These are phyloP conservation scores for Rachycentron canadum DNA, from an alignment of 2,797 vertebrate species.

Conservation along the genomic window DNA sequence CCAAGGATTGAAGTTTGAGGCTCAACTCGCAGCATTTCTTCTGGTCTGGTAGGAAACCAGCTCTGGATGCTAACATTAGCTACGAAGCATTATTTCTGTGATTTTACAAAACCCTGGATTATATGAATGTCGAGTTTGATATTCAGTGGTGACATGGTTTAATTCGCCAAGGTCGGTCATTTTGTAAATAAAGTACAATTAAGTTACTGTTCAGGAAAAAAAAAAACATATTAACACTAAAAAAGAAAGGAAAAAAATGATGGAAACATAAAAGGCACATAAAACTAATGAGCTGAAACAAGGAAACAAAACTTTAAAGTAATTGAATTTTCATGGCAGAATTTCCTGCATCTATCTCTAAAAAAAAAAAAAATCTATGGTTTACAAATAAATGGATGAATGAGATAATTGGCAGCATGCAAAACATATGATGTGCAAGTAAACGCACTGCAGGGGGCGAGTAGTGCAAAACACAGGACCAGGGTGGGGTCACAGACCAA, in stretches of 20 bases:
- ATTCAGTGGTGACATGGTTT: background rate
- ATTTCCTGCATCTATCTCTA: background rate
- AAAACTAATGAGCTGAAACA: background rate
- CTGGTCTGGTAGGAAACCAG: too few species aligned
- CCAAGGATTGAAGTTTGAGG: too few species aligned
- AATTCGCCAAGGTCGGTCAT: background rate
- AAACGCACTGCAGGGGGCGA: conserved; percentile 26
- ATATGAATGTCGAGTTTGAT: background rate
- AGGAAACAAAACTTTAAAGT: background rate
- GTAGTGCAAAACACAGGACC: conserved; percentile 26
- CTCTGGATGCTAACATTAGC: too few species aligned
- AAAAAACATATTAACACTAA: background rate
- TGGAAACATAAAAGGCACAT: background rate
- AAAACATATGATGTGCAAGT: conserved; percentile 20
- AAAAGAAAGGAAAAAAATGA: background rate
- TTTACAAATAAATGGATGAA: background rate
- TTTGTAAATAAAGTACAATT: background rate
- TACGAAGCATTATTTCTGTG: too few species aligned
- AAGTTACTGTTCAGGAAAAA: background rate
- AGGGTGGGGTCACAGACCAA: conserved; percentile 40
- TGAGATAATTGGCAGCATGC: conserved; percentile 15
- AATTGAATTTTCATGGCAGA: background rate
- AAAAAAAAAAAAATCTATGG: background rate
- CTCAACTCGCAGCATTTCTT: too few species aligned
- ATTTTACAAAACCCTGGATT: background rate